Base-by-base conservation (phyloP, 2,888 invertebrate genomes). In the Chouioia cunea region DNA sequence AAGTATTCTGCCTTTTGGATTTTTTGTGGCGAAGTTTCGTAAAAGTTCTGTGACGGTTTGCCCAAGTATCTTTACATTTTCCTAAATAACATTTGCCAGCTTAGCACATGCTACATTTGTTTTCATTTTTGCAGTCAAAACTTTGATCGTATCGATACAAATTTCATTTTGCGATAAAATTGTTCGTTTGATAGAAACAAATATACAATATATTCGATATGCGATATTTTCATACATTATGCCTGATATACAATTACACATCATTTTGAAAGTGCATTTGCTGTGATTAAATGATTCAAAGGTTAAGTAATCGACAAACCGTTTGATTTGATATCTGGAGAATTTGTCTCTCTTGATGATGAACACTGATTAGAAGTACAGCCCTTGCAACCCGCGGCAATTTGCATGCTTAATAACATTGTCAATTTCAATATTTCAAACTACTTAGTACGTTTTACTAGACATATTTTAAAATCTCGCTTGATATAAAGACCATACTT, bases 221-320 rank as follows among this genome's bases (percentile, higher is more conserved):
- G 15, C 36, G 14, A 58, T 20, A 46, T 44, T 16, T 44, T 14
- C 20, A 46, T 3, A 14, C 44, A 8, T 46, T 4, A 16, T 18
- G n/a, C 14, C 20, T 46, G 6, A 46, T 44, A 3, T 56, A 56
- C 36, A 15, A 36, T 56, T 14, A 27, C 27, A 27, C 6, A 27
- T 10, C 12, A 8, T 36, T 36, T 36, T 1, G 12, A 8, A 36
- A 50, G n/a, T 20, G 47, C 18, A 47, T 18, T 18, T 62, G 36
- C 52, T 1, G 23, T 62, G 20, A 8, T 50, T 53, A 60, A 46
- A 46, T 36, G 12, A 36, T 36, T 36, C 36, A 36, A 53, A 72
- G 72, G 72, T 72, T 72, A 72, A 72, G 68, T 52, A 20, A 18
- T 54, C 0, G 16, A 69, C 68, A 18, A 48, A 72, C 68, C 68